Conservation (phyloP, 35 echinoderm and acorn worm species). For the Heliocidaris erythrogramma region DNA sequence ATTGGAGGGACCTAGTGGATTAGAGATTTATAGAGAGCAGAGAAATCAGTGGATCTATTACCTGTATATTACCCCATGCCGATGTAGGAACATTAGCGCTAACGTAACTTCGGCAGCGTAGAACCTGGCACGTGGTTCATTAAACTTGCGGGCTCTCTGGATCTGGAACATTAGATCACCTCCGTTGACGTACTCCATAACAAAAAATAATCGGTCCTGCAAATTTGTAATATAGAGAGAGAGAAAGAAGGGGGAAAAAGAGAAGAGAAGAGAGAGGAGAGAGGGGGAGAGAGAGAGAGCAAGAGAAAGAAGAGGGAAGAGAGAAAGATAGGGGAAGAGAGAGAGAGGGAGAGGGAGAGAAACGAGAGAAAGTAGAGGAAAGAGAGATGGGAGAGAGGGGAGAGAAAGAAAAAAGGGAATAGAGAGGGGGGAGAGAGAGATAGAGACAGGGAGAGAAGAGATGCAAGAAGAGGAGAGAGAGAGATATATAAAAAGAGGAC, state of each 20-base stretch:
- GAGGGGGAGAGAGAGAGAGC: not conserved
- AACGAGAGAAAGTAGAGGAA: not conserved
- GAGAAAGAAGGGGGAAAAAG: not conserved
- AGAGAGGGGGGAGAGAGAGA: no score
- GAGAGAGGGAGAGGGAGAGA: not conserved
- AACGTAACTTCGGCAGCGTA: slow-evolving; percentile 99
- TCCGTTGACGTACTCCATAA: slow-evolving; percentile 99
- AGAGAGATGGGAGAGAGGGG: not conserved
- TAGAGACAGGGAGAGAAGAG: no score
- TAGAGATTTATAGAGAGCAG: not conserved
- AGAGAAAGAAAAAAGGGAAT: no score
- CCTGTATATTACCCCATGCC: slow-evolving; percentile 99
- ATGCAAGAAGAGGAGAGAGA: no score
- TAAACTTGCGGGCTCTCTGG: slow-evolving; percentile 95
- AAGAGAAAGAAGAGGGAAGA: not conserved
- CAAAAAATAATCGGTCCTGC: slow-evolving; percentile 98
- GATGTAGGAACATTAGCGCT: slow-evolving; percentile 94
- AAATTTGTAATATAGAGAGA: slow-evolving; percentile 9
- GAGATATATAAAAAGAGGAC: no score
- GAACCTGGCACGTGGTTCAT: slow-evolving; percentile 89
- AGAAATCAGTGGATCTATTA: not conserved
- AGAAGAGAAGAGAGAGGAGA: not conserved
- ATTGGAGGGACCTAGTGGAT: not conserved
- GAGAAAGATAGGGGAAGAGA: not conserved
- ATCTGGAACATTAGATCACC: slow-evolving; percentile 99